Conservation (phyloP, 2,888 invertebrate genomes). For the Troides helena region DNA sequence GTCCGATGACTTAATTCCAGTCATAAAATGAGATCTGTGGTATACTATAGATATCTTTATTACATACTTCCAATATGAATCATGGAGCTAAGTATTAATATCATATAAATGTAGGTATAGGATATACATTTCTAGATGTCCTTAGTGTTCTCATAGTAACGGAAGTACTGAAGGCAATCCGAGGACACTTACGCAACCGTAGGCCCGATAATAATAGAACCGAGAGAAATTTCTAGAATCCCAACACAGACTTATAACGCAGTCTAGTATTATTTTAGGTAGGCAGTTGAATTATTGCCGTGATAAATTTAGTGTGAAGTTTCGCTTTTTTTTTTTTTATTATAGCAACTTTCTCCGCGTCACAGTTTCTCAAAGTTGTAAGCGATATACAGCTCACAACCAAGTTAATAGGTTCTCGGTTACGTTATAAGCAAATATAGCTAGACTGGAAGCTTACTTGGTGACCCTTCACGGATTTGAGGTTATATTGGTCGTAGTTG, state of each 20-base stretch:
- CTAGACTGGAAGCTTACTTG: constrained; percentile 41
- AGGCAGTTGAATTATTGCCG: not conserved
- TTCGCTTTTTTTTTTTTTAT: not conserved
- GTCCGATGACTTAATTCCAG: too few relatives aligned
- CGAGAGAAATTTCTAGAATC: constrained; percentile 16
- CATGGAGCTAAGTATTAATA: too few relatives aligned
- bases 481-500: constrained; percentile 36
- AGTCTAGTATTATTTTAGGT: not conserved
- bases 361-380: not conserved
- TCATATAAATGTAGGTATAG: too few relatives aligned
- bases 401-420: not conserved
- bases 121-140: too few relatives aligned
- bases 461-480: constrained; percentile 50
- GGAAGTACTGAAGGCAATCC: not conserved
- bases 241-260: not conserved
- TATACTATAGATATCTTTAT: too few relatives aligned
- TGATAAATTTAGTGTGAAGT: not conserved
- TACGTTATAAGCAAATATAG: constrained; percentile 19
- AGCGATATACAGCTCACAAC: not conserved
- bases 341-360: constrained; percentile 16
- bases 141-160: not conserved
- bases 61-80: too few relatives aligned
- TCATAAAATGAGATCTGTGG: too few relatives aligned
- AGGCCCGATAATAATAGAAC: constrained; percentile 20
- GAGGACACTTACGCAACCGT: constrained; percentile 16